Base-by-base conservation (phyloP, 2,113 vertebrate genomes). In the Gasterosteus nipponicus region DNA sequence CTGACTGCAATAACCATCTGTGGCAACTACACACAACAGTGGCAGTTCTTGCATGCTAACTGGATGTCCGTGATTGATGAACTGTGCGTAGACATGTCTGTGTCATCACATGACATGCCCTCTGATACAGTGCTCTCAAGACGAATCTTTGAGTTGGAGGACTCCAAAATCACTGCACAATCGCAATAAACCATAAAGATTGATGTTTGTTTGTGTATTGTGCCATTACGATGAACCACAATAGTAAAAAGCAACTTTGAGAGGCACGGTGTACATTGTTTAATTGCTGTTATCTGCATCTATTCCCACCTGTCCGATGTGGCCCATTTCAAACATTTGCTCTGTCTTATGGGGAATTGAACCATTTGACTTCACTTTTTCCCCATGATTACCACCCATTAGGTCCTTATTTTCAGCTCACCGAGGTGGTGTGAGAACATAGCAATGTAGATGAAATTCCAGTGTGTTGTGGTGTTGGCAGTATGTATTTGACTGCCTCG, bases 1-100 rank as follows among this genome's bases (percentile, higher is more conserved):
- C 75, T 86, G 73, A 84, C 73, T 61, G 80, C 81, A 83, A 39
- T 74, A 75, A 46, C 35, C 51, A 67, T 72, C 82, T 86, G 79
- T 84, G 67, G 42, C 71, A 78, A 84, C 74, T 73, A 26, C 22
- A 26, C 22, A 26, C 57, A 60, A 73, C 81, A 81, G 18, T 76
- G 58, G 49, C 56, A 56, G 73, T 62, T 49, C 22, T 26, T 26
- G 22, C 22, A 26, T 26, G 22, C 22, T 26, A 26, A 75, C 54
- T 63, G 58, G 49, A 53, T 73, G 41, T 26, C n/a, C n/a, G n/a
- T n/a, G n/a, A n/a, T n/a, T n/a, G n/a, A n/a, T n/a, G n/a, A n/a
- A n/a, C n/a, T n/a, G n/a, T n/a, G n/a, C n/a, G n/a, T n/a, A n/a
- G n/a, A n/a, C n/a, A n/a, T n/a, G n/a, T n/a, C n/a, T n/a, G n/a